Conservation (phyloP, 1,140 invertebrate genomes). For the Campoletis sonorensis region DNA sequence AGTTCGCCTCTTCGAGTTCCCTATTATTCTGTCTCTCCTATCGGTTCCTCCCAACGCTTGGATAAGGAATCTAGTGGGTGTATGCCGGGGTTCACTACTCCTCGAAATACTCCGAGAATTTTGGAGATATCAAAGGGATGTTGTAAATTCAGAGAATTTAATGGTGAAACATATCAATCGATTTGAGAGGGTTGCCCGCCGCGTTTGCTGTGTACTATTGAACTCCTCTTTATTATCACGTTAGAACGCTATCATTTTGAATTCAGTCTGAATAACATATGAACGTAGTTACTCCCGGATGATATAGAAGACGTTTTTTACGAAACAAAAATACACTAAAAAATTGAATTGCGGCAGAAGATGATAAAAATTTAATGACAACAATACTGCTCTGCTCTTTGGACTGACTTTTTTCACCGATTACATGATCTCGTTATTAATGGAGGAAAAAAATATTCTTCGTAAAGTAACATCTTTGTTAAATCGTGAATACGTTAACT, state of each 20-base stretch:
- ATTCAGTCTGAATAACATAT: too few relatives aligned
- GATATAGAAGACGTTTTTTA: too few relatives aligned
- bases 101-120: conserved; percentile 14
- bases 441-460: not conserved
- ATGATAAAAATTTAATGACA: too few relatives aligned
- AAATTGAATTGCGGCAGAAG: too few relatives aligned
- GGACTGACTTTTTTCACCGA: too few relatives aligned
- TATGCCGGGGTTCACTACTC: not conserved
- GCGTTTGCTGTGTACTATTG: too few relatives aligned
- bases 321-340: too few relatives aligned
- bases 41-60: conserved; percentile 24
- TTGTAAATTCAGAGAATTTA: not conserved
- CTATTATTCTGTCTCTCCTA: conserved; percentile 45
- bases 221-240: too few relatives aligned
- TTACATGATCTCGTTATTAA: not conserved
- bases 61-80: not conserved
- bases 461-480: not conserved
- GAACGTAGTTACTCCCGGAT: too few relatives aligned
- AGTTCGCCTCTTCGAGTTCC: not conserved
- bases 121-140: not conserved
- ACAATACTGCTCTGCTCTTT: too few relatives aligned
- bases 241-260: too few relatives aligned
- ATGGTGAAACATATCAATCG: not conserved
- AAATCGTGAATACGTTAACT: not conserved
- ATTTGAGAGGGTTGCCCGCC: not conserved